Conservation (phyloP, 2,797 vertebrate genomes). For the Myoxocephalus aenaeus region DNA sequence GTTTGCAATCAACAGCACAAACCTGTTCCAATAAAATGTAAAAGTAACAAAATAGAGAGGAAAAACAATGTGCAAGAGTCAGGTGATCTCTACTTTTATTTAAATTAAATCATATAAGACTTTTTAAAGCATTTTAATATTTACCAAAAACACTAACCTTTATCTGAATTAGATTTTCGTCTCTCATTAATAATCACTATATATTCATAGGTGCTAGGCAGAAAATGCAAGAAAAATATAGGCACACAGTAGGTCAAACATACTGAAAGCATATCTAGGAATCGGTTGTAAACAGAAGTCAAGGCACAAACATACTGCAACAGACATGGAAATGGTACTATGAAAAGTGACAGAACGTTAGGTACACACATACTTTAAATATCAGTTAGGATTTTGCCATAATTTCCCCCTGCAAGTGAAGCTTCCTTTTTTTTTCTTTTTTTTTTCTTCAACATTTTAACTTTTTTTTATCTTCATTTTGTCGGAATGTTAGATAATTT, state of each 20-base stretch:
- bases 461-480: slow-evolving; percentile 64
- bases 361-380: slow-evolving; percentile 86
- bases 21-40: not conserved
- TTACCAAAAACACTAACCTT: slow-evolving; percentile 83
- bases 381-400: slow-evolving; percentile 72
- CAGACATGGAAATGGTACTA: slow-evolving; percentile 73
- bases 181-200: slow-evolving; percentile 81
- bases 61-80: slow-evolving; percentile 64
- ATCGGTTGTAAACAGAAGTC: slow-evolving; percentile 86
- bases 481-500: slow-evolving; percentile 87
- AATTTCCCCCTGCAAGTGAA: slow-evolving; percentile 71
- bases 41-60: slow-evolving; percentile 17
- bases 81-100: slow-evolving; percentile 87
- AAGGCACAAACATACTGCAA: slow-evolving; percentile 90
- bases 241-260: slow-evolving; percentile 76
- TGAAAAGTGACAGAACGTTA: slow-evolving; percentile 80
- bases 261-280: slow-evolving; percentile 75
- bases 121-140: slow-evolving; percentile 83
- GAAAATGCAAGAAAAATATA: slow-evolving; percentile 67
- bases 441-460: slow-evolving; percentile 39
- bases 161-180: slow-evolving; percentile 82
- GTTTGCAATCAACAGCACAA: not conserved
- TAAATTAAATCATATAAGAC: slow-evolving; percentile 89
- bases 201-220: slow-evolving; percentile 79
- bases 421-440: slow-evolving; percentile 57